phyloP scores from a whole-genome alignment of 1,140 invertebrate genomes.

The Macrocentrus cingulum region DNA sequence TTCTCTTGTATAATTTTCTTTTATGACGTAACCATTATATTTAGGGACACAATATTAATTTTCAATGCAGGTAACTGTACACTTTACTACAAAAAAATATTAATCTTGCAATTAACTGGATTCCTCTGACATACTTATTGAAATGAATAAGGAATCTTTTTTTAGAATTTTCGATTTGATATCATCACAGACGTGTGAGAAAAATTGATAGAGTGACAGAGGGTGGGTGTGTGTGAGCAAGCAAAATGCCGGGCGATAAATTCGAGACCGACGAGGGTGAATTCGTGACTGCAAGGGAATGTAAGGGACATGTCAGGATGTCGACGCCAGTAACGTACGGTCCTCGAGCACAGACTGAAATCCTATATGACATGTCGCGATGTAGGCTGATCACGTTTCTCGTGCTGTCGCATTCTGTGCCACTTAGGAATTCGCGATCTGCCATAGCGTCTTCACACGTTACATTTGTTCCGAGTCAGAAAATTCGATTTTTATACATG shows the following conservation, averaged over 20 bases:
- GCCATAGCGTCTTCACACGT: slow-evolving; percentile 12
- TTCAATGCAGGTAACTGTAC: too few species aligned
- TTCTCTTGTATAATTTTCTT: too few species aligned
- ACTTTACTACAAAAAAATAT: too few species aligned
- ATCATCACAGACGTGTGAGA: slow-evolving; percentile 1
- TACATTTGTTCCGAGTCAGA: neutral
- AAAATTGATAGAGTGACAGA: slow-evolving; percentile 18
- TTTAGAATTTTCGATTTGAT: neutral
- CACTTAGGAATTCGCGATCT: slow-evolving; percentile 20
- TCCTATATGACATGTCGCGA: slow-evolving; percentile 36
- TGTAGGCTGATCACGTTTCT: slow-evolving; percentile 47
- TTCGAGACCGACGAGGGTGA: slow-evolving; percentile 13
- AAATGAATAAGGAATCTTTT: neutral
- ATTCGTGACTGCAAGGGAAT: slow-evolving; percentile 19
- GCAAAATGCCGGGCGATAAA: slow-evolving; percentile 19
- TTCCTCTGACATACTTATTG: too few species aligned
- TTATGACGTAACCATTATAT: too few species aligned
- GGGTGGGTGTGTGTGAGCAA: neutral
- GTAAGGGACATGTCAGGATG: slow-evolving; percentile 25
- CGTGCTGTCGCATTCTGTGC: slow-evolving; percentile 17
- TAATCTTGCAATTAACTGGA: too few species aligned
- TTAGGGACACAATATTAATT: too few species aligned
- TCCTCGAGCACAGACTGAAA: slow-evolving; percentile 33
- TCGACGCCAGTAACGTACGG: slow-evolving; percentile 25
- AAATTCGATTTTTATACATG: neutral